A percentile compares a stretch with the other conserved stretches of the same genome.
Evolutionary conservation across 1,140 invertebrate species (phyloP).

Genomic region (Drosophila nannoptera): DNA sequence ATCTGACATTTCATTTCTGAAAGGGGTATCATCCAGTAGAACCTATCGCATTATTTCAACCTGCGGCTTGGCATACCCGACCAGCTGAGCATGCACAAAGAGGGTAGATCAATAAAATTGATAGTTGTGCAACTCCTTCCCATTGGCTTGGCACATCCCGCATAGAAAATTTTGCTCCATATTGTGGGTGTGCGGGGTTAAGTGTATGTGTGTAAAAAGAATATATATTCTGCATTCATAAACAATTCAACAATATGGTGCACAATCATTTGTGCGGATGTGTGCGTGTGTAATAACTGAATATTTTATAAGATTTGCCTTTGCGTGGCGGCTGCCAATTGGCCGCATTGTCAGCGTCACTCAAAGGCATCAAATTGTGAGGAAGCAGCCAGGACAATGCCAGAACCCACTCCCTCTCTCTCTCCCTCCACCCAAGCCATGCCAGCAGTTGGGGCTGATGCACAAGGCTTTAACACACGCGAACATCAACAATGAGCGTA

Average conservation of each 20-base stretch:
- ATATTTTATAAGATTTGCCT: slow-evolving; percentile 63
- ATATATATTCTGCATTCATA: slow-evolving; percentile 7
- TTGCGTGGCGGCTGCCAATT: slow-evolving; percentile 62
- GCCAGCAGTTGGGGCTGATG: slow-evolving; percentile 11
- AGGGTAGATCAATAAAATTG: too few relatives aligned
- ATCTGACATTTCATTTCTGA: too few relatives aligned
- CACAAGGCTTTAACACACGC: slow-evolving; percentile 41
- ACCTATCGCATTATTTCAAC: too few relatives aligned
- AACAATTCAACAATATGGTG: slow-evolving; percentile 1
- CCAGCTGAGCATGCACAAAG: too few relatives aligned
- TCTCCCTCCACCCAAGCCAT: slow-evolving; percentile 14
- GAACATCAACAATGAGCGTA: slow-evolving; percentile 71
- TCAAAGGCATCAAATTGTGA: slow-evolving; percentile 57
- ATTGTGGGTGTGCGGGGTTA: not conserved
- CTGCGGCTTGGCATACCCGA: too few relatives aligned
- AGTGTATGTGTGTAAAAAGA: not conserved
- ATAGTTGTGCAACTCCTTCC: too few relatives aligned
- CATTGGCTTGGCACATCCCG: too few relatives aligned
- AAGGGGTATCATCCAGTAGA: too few relatives aligned
- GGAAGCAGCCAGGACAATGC: slow-evolving; percentile 21
- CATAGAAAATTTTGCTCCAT: slow-evolving; percentile 2
- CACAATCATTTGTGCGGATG: slow-evolving; percentile 20
- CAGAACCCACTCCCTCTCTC: not conserved
- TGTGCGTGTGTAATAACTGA: slow-evolving; percentile 46
- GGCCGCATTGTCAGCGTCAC: slow-evolving; percentile 66